These are phyloP conservation scores for Heliconius melpomene DNA, from an alignment of 1,140 invertebrate genomes.

Conservation along the genomic window DNA sequence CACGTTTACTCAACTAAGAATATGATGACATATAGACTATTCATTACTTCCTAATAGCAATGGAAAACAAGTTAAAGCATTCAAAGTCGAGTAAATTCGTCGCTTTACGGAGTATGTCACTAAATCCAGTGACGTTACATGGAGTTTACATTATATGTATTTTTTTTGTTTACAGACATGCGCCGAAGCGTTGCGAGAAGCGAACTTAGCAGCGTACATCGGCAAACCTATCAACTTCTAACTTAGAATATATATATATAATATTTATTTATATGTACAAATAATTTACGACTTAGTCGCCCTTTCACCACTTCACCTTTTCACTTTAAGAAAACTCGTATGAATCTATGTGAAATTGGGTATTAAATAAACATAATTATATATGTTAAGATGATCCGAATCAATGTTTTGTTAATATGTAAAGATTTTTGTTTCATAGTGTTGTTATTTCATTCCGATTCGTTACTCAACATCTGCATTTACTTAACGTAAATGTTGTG, in stretches of 20 bases:
- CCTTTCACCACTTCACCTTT: constrained; percentile 35
- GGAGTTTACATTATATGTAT: too few species aligned
- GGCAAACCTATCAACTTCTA: constrained; percentile 99
- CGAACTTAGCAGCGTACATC: constrained; percentile 96
- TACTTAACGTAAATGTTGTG: constrained; percentile 61
- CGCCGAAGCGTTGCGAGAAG: constrained; percentile 98
- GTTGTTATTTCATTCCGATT: constrained; percentile 52
- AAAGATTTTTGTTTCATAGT: constrained; percentile 25
- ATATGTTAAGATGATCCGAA: not conserved
- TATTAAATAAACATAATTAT: constrained; percentile 37
- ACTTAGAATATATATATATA: constrained; percentile 40
- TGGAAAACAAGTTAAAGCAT: too few species aligned
- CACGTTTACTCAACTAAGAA: too few species aligned
- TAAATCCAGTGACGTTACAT: too few species aligned
- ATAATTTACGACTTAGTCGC: constrained; percentile 39
- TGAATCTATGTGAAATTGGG: constrained; percentile 66
- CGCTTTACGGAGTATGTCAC: too few species aligned
- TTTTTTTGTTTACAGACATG: constrained; percentile 88
- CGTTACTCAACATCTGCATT: constrained; percentile 45
- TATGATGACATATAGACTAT: too few species aligned
- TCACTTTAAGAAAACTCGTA: constrained; percentile 61
- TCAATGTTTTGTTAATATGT: constrained; percentile 14
- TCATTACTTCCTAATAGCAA: too few species aligned
- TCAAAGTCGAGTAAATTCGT: too few species aligned
- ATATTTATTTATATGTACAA: constrained; percentile 44